phyloP scores from a whole-genome alignment of 1,140 invertebrate species.

The Drosophila melanica region DNA sequence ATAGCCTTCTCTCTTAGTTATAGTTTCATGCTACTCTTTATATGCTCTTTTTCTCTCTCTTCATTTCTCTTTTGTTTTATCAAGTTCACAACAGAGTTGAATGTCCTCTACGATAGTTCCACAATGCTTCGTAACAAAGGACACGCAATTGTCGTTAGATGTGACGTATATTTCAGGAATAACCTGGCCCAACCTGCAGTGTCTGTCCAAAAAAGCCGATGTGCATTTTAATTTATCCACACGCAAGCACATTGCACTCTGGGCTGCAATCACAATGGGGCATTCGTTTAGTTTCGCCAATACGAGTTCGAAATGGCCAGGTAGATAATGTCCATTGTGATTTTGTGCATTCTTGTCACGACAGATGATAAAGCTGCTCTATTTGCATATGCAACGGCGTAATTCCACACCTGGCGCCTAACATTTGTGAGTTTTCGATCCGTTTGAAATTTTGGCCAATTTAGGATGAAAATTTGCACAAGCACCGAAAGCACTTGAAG shows the following conservation, averaged over 20 bases:
- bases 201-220: not conserved
- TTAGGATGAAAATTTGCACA: slow-evolving; percentile 40
- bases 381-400: slow-evolving; percentile 2
- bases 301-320: too few relatives aligned
- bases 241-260: not conserved
- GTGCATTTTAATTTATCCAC: slow-evolving; percentile 15
- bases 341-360: not conserved
- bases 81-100: not conserved
- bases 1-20: too few relatives aligned
- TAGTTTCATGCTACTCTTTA: too few relatives aligned
- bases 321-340: not conserved
- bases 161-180: not conserved
- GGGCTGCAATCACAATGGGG: not conserved
- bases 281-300: too few relatives aligned
- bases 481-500: slow-evolving; percentile 29
- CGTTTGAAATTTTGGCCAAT: slow-evolving; percentile 42
- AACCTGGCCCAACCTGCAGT: not conserved
- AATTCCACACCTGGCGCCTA: too few relatives aligned
- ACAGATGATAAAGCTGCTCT: too few relatives aligned
- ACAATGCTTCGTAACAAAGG: not conserved
- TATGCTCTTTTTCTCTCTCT: too few relatives aligned
- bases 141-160: not conserved
- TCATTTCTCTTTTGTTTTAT: not conserved
- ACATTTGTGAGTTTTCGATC: not conserved
- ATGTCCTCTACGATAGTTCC: not conserved